Base-by-base conservation (phyloP, 2,113 vertebrate species). In the Neomonachus schauinslandi region DNA sequence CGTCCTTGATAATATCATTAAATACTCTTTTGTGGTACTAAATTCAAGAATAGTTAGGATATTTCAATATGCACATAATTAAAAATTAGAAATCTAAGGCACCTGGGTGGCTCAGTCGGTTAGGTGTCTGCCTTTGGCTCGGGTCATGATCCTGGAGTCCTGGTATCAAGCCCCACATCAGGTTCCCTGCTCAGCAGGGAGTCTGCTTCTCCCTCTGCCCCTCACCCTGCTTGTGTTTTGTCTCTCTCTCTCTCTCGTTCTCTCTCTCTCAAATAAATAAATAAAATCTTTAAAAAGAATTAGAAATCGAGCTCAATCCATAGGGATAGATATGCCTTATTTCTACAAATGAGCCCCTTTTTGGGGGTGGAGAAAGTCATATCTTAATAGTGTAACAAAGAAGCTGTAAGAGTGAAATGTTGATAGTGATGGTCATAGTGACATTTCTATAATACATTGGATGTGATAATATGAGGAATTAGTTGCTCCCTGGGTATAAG, bases 401-500 rank as follows among this genome's bases (percentile, higher is more conserved):
- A 96, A 89, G 21, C 31, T 80, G 0, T 83, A 95, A 92, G 76
- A 89, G 46, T 84, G 49, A 76, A 91, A 95, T 88, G 16, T 86
- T 95, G 83, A 96, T 76, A 91, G 79, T 82, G 57, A 95, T 83
- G 63, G 63, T 46, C 69, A 93, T 76, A 87, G 46, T 94, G 90
- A 86, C 83, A 95, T 90, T 95, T 97, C 51, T 95, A 77, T 61
- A 97, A 97, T 57, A 93, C 57, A 94, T 39, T 74, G 16, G 89
- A 76, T 85, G 89, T 95, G 86, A 93, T 96, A 97, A 95, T 92
- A 95, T 65, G 51, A 83, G 79, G 86, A 97, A 96, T 96, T 91
- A 94, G 72, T 65, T 97, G 77, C 69, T 97, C 74, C 61, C 92
- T 82, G 46, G 80, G 39, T 91, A 69, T 76, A 89, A 97, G 61